These are phyloP conservation scores for Seriola rivoliana DNA, from an alignment of 2,113 vertebrate species.

Conservation along the genomic window DNA sequence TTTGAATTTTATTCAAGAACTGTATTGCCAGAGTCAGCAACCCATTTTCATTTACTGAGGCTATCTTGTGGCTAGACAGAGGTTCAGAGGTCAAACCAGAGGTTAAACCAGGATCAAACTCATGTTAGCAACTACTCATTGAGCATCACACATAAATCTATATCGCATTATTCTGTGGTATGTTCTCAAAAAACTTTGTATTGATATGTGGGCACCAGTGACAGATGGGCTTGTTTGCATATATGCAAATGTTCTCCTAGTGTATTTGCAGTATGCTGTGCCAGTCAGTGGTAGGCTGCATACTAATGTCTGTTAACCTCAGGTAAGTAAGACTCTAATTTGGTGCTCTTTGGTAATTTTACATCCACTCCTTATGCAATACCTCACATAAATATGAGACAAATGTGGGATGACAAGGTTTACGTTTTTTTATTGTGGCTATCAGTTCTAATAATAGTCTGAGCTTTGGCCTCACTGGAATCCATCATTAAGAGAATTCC, in stretches of 20 bases:
- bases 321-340: constrained; percentile 3
- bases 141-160: background rate
- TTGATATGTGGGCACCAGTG: constrained; percentile 41
- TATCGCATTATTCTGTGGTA: background rate
- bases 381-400: background rate
- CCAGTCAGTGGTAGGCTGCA: constrained; percentile 31
- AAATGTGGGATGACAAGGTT: constrained; percentile 7
- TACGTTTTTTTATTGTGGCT: background rate
- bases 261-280: constrained; percentile 33
- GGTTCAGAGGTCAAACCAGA: background rate
- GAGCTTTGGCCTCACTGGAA: constrained; percentile 1
- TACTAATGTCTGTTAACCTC: constrained; percentile 30
- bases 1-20: background rate
- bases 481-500: constrained; percentile 13
- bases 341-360: background rate
- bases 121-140: background rate
- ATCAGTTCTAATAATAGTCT: constrained; percentile 13
- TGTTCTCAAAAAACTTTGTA: constrained; percentile 15
- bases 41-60: background rate
- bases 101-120: background rate
- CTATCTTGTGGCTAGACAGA: background rate
- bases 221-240: constrained; percentile 74
- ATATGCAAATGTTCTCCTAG: constrained; percentile 61
- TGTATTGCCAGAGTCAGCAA: background rate
- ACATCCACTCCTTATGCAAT: background rate